phyloP scores from a whole-genome alignment of 2,113 vertebrate genomes.

The Petroica traversi region DNA sequence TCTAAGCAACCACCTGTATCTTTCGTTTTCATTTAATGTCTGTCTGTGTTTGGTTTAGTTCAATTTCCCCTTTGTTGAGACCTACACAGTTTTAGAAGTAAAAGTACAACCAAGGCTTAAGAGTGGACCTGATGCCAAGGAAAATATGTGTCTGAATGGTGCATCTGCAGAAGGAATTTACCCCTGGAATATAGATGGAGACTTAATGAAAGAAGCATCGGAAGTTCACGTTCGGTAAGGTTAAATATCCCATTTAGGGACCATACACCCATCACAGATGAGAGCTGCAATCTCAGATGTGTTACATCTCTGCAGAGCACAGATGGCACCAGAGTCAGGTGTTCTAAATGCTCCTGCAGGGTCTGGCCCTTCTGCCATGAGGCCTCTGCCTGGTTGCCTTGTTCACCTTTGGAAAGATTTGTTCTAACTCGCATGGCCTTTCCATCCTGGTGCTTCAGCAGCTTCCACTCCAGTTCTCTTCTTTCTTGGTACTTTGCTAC shows the following conservation, averaged over 20 bases:
- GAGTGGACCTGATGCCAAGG: constrained; percentile 5
- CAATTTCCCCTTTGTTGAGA: constrained; percentile 86
- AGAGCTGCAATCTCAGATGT: background rate
- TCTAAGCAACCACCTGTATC: background rate
- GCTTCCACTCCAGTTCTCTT: background rate
- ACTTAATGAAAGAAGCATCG: constrained; percentile 77
- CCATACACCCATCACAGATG: background rate
- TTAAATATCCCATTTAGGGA: background rate
- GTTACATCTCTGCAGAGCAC: background rate
- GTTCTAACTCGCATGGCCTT: background rate
- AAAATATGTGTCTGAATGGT: background rate
- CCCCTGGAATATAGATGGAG: constrained; percentile 86
- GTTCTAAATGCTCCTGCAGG: background rate
- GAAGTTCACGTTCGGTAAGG: constrained; percentile 80
- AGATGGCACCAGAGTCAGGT: background rate
- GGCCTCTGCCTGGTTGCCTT: background rate
- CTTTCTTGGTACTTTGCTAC: background rate
- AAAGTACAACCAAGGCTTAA: constrained; percentile 64
- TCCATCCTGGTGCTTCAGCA: background rate
- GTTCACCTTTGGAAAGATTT: background rate
- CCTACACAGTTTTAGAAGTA: constrained; percentile 79
- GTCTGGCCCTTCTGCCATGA: background rate
- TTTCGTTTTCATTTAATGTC: background rate
- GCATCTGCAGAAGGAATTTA: constrained; percentile 62
- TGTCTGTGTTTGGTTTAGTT: constrained; percentile 75